Evolutionary conservation across 2,888 invertebrate genomes (phyloP), one percentile per base, ranked within the genome.

Genomic region (Oeneis ivallda): DNA sequence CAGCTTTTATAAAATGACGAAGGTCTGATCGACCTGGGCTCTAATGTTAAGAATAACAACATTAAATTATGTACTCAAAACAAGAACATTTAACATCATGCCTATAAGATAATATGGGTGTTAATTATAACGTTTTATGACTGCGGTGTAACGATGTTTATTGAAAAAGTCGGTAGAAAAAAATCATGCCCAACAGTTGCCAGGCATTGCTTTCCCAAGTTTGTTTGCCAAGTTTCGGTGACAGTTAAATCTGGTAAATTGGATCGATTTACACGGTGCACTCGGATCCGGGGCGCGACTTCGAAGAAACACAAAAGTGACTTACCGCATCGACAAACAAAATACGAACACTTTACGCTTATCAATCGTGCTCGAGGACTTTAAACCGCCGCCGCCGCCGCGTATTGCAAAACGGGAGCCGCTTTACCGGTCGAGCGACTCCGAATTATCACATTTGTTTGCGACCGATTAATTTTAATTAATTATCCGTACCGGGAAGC

Each of bases 391-490:
- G 70, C 67, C 65, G 53, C n/a, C 11, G 41, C 39, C 41, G 26
- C 26, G 75, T 78, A 76, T 79, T 72, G 72, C 71, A 69, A 71
- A 74, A 70, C 81, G 78, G 81, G 76, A 80, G 81, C 78, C 72
- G 75, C 76, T 76, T 66, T 72, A 84, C 83, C 83, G 80, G 83
- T 81, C 79, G 56, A 70, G 75, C 70, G 72, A 67, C 71, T 75
- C 70, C 69, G 63, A 71, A 72, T 78, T 76, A 79, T 78, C 77
- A 78, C 77, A 74, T 75, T 71, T 71, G 66, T 66, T 67, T 71
- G 74, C 65, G 66, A 74, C 74, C 78, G 76, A 80, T 79, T 73
- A 74, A 76, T 76, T 72, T 70, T 73, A 78, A 78, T 79, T 77
- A 71, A 76, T 78, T 76, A 74, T 62, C 59, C 19, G 64, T 71